Evolutionary conservation across 37 sponge, comb jelly and placozoan genomes (phyloP).

Genomic region (Haliclona indistincta): DNA sequence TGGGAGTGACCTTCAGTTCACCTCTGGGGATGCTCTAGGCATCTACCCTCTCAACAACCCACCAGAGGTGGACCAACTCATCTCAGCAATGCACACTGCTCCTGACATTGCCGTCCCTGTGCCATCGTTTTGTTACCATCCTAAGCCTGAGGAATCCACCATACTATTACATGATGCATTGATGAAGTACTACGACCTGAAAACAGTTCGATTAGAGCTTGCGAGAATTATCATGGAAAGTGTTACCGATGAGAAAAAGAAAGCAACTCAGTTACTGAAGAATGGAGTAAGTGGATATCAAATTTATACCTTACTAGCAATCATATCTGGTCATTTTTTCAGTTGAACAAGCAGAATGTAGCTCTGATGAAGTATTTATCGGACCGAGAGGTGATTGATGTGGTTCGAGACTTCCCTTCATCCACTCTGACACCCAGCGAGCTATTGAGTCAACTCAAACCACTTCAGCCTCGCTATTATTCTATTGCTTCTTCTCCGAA

Average conservation of each 20-base stretch:
- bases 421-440: conserved; percentile 7
- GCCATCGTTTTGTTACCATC: conserved; percentile 41
- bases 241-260: conserved; percentile 24
- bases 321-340: neutral
- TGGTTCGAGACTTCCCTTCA: conserved; percentile 44
- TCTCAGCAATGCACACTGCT: conserved; percentile 17
- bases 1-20: conserved; percentile 49
- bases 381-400: conserved; percentile 47
- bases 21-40: conserved; percentile 64
- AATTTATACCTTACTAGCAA: neutral
- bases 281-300: conserved; percentile 40
- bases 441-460: conserved; percentile 35
- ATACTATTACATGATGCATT: conserved; percentile 47
- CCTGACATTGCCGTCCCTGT: conserved; percentile 11
- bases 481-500: conserved; percentile 60
- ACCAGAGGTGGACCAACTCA: conserved; percentile 40
- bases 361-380: conserved; percentile 21
- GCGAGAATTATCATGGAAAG: conserved; percentile 21
- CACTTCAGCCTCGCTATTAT: conserved; percentile 62
- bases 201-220: conserved; percentile 40
- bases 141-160: conserved; percentile 26
- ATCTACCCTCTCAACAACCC: conserved; percentile 54
- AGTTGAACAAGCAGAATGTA: conserved; percentile 45
- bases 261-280: conserved; percentile 28
- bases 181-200: conserved; percentile 50